Percentiles rank a stretch among this genome's conserved stretches.
Conservation (phyloP, 2,797 vertebrate genomes). For the Psittacula echo region DNA sequence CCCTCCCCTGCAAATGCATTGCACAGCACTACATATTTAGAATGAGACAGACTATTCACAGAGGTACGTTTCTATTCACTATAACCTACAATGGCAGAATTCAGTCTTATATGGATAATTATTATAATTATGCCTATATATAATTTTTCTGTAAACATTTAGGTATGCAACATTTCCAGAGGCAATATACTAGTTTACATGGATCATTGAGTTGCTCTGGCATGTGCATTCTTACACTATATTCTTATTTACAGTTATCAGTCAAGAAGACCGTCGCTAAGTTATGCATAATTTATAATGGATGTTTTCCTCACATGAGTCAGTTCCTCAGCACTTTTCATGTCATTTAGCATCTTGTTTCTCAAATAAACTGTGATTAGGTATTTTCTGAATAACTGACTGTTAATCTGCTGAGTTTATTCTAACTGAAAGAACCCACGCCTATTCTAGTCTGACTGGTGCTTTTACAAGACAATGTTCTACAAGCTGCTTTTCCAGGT, state of each 20-base stretch:
- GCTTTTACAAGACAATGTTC: neutral
- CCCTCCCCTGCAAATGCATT: neutral
- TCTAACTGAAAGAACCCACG: neutral
- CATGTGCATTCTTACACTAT: neutral
- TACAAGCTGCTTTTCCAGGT: neutral
- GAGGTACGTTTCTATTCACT: neutral
- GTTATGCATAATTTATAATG: neutral
- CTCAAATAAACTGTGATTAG: neutral
- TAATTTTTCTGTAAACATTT: conserved; percentile 10
- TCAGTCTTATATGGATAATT: neutral
- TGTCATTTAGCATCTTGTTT: neutral
- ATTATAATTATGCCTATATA: neutral
- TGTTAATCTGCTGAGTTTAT: neutral
- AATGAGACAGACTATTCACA: neutral
- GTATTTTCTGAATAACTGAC: neutral
- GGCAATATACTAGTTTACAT: neutral
- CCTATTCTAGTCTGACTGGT: neutral
- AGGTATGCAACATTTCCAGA: neutral
- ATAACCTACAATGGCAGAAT: neutral
- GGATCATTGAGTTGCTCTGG: neutral
- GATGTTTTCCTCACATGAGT: neutral
- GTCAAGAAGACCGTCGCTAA: neutral
- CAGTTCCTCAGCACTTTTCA: neutral
- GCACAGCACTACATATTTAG: neutral
- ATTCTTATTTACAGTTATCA: neutral